Base-by-base conservation (phyloP, 2,797 vertebrate species). In the Podarcis lilfordi region DNA sequence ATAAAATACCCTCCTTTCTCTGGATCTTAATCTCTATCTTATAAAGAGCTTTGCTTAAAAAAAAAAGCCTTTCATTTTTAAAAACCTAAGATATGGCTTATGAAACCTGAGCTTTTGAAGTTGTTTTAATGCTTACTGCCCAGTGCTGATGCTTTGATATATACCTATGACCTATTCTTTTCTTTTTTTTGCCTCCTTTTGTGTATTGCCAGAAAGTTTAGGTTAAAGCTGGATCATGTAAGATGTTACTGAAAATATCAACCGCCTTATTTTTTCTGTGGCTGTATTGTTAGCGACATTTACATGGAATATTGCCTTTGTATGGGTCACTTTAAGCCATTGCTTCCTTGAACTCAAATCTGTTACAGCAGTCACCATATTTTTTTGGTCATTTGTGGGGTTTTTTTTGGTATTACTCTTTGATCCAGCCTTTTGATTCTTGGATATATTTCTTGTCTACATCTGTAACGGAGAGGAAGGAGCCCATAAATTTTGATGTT, bases 111-210 rank as follows among this genome's bases (percentile, higher is more conserved):
- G 27, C 43, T 35, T 88, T 81, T 82, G 35, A 82, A 79, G 61
- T 86, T 76, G 21, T 86, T 59, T 80, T 72, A 83, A 78, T 40
- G 78, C 66, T 86, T 86, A 75, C 68, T 77, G 71, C 69, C 45
- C 15, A 27, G 10, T 71, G 40, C 32, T 86, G 40, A 76, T 86
- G 15, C 45, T 82, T 77, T 78, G 80, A 82, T 82, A 50, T 71
- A 50, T 82, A 43, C 21, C 79, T 77, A n/a, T 86, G 43, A 40
- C 61, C 78, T 75, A n/a, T 59, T 74, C 40, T 43, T 80, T 32
- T 64, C 55, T 43, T 6, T 75, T 61, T 23, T 23, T 23, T 3
- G 68, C 40, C 32, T 40, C 50, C 7, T 40, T 35, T 78, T 82
- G 74, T 78, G 80, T 43, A 23, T 69, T 45, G 21, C 74, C 74